Evolutionary conservation across 2,888 invertebrate genomes (phyloP), one percentile per base, ranked within the genome.

Genomic region (Barypeithes pellucidus): DNA sequence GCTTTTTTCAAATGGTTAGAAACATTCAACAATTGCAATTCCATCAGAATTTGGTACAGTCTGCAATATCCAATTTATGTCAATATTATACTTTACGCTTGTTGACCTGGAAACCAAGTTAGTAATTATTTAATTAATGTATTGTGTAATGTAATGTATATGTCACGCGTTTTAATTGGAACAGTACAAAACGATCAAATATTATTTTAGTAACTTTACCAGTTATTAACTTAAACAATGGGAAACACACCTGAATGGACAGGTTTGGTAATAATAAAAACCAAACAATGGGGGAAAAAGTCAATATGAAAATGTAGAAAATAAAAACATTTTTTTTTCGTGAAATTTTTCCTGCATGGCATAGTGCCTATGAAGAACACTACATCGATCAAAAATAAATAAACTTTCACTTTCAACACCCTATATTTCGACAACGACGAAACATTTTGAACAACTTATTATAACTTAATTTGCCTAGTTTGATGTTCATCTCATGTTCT

Each of bases 51-150:
- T 39, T 1, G 39, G n/a, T 39, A 8, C 39, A n/a, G n/a, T 39
- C n/a, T 39, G 39, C 1, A 39, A 39, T 39, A 12, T 39, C 39
- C 12, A 39, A 39, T n/a, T 39, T n/a, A 39, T 39, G 8, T 0
- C 3, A n/a, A 39, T 39, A 39, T n/a, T 39, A n/a, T 29, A 29
- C n/a, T n/a, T n/a, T 4, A n/a, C n/a, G 39, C 39, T 8, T n/a
- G n/a, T 39, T n/a, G 29, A 39, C 39, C 39, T 39, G 39, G n/a
- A 39, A 39, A n/a, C 39, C 39, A 39, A 39, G n/a, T 39, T 39
- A 39, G 12, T 39, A 39, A 39, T 39, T 39, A n/a, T 39, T 39
- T 39, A 39, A 39, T 39, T 39, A n/a, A 39, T n/a, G 36, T 39
- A n/a, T n/a, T n/a, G n/a, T 33, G 33, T 5, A 33, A 33, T 33